Base-by-base conservation (phyloP, 2,888 invertebrate species). In the Caradrina kadenii region DNA sequence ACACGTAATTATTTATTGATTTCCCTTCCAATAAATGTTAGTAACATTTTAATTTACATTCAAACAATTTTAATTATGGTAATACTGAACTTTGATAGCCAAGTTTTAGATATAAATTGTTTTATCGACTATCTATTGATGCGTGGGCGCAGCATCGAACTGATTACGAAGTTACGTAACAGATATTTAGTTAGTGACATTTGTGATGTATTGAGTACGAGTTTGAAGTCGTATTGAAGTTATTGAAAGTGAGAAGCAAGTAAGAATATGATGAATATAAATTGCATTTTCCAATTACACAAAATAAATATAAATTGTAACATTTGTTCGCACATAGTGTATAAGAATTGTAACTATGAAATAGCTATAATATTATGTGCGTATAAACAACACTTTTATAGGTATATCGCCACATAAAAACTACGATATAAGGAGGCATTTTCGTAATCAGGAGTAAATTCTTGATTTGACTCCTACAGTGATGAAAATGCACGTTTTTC, bases 51-150 rank as follows among this genome's bases (percentile, higher is more conserved):
- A 85, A 84, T 85, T 81, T 84, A 84, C 81, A 62, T 81, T 75
- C 58, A 68, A 77, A 75, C 62, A 65, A 53, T 69, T 80, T 85
- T 81, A 82, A 83, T 84, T 81, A 87, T 84, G 79, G 69, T 83
- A 82, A 86, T 82, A 74, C 69, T 73, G 71, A 73, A 66, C 63
- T 71, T 83, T 61, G 80, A 83, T 68, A 76, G 61, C 45, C 64
- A 67, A 85, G 76, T 64, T 64, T 69, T 49, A 65, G 61, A 77
- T 70, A 77, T 88, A 88, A 90, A 89, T 89, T 79, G 80, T 86
- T 87, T 82, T 83, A 87, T 89, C 87, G 84, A 79, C 75, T 68
- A 67, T 73, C 79, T 63, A 68, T 71, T 54, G 63, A 49, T 53
- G 80, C 74, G 86, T 87, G 72, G 88, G 88, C 72, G 84, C 73